phyloP scores from a whole-genome alignment of 2,888 invertebrate genomes.

The Strigamia maritima region DNA sequence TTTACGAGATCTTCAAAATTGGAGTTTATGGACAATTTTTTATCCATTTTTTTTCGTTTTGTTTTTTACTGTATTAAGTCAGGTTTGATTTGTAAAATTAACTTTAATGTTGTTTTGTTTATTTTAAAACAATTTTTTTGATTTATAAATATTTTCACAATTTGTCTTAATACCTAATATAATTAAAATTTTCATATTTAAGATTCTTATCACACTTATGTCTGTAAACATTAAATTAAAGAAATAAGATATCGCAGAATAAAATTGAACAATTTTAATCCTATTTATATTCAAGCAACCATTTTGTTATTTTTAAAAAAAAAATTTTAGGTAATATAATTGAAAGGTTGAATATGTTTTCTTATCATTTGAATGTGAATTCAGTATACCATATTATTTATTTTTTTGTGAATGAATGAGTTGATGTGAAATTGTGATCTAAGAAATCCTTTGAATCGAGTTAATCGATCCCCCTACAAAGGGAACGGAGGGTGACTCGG shows the following conservation, averaged over 20 bases:
- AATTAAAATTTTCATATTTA: constrained; percentile 14
- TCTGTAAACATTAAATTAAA: not conserved
- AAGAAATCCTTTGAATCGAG: constrained; percentile 3
- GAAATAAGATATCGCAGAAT: not conserved
- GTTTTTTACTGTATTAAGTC: not conserved
- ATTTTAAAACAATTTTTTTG: not conserved
- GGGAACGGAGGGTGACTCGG: constrained; percentile 9
- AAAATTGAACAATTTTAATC: not conserved
- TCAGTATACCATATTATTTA: not conserved
- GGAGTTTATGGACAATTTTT: constrained; percentile 25
- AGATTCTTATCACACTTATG: not conserved
- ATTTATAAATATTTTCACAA: not conserved
- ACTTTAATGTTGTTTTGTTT: not conserved
- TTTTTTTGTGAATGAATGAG: constrained; percentile 22
- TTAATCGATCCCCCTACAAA: constrained; percentile 4
- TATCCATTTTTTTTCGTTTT: not conserved
- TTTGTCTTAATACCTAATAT: not conserved
- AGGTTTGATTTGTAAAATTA: not conserved
- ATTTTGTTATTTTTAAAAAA: not conserved
- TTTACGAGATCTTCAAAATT: constrained; percentile 17
- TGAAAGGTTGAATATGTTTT: constrained; percentile 9
- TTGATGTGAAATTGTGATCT: constrained; percentile 1
- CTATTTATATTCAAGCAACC: not conserved
- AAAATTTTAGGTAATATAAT: not conserved
- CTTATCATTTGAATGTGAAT: not conserved